These are phyloP conservation scores for Paraplagusia blochii DNA, from an alignment of 2,113 vertebrate genomes.

Conservation along the genomic window DNA sequence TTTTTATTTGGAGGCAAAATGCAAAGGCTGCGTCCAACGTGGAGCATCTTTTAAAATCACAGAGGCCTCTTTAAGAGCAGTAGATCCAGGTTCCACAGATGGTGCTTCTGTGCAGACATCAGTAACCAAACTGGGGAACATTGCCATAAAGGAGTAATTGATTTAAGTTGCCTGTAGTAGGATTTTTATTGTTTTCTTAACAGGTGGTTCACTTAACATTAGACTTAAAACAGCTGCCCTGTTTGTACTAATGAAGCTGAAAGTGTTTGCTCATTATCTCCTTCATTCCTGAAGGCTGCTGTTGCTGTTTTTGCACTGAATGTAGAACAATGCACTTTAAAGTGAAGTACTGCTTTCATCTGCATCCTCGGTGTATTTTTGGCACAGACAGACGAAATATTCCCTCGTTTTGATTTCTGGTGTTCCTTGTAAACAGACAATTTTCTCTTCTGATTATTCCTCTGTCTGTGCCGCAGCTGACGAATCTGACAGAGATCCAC, in stretches of 20 bases:
- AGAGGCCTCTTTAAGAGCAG: slow-evolving; percentile 22
- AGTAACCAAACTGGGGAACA: slow-evolving; percentile 27
- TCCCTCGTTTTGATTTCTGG: slow-evolving; percentile 56
- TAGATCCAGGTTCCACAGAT: slow-evolving; percentile 32
- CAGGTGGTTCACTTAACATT: slow-evolving; percentile 41
- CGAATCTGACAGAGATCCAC: slow-evolving; percentile 90
- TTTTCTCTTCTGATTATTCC: not conserved
- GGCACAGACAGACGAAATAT: slow-evolving; percentile 55
- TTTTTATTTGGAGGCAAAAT: slow-evolving; percentile 49
- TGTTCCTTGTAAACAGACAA: slow-evolving; percentile 39
- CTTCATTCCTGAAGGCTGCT: slow-evolving; percentile 28
- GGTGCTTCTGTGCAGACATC: slow-evolving; percentile 35
- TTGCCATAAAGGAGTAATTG: slow-evolving; percentile 14
- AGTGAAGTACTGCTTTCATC: slow-evolving; percentile 35
- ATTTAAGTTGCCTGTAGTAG: slow-evolving; percentile 26
- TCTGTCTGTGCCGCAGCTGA: slow-evolving; percentile 74
- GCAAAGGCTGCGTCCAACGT: slow-evolving; percentile 39
- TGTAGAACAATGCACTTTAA: slow-evolving; percentile 65
- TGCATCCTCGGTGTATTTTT: slow-evolving; percentile 53
- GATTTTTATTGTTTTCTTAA: slow-evolving; percentile 20
- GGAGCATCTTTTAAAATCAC: slow-evolving; percentile 41
- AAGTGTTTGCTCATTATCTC: slow-evolving; percentile 44
- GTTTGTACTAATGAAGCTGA: slow-evolving; percentile 53
- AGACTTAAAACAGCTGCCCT: slow-evolving; percentile 41
- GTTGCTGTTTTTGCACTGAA: slow-evolving; percentile 24